Evolutionary conservation across 2,797 vertebrate genomes (phyloP).

Genomic region (Rhodeus uyekii): DNA sequence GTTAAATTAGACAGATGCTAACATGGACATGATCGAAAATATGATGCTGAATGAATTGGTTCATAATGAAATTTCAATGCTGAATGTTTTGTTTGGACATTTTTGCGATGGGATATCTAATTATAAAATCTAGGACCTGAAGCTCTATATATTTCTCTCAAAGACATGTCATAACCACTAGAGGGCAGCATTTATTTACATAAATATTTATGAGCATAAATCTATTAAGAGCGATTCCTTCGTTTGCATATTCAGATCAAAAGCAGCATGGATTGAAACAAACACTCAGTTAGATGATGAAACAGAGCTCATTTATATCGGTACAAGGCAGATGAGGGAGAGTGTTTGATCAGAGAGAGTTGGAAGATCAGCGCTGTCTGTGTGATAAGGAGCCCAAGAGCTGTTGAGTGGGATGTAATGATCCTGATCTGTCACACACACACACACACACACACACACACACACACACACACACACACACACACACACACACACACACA

Average conservation of each 20-base stretch:
- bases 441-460: background rate
- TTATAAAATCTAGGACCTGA: background rate
- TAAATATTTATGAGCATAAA: conserved; percentile 22
- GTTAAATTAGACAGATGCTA: background rate
- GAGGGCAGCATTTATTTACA: background rate
- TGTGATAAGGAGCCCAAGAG: conserved; percentile 29
- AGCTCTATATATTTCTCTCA: background rate
- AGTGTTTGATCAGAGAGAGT: conserved; percentile 26
- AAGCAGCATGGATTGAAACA: conserved; percentile 17
- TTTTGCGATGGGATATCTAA: background rate
- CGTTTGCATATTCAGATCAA: conserved; percentile 37
- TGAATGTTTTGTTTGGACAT: background rate
- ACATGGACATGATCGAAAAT: background rate
- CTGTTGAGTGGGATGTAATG: conserved; percentile 32
- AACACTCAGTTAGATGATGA: conserved; percentile 27
- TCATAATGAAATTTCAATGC: background rate
- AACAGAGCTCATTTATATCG: conserved; percentile 24
- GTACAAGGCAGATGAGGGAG: conserved; percentile 16
- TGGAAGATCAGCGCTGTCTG: conserved; percentile 13
- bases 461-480: background rate
- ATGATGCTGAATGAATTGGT: background rate
- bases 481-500: no score
- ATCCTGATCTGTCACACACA: conserved; percentile 26
- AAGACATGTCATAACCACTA: conserved; percentile 6
- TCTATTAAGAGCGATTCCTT: background rate